Evolutionary conservation across 2,888 invertebrate species (phyloP), one percentile per base, ranked within the genome.

Genomic region (Pammene fasciana): DNA sequence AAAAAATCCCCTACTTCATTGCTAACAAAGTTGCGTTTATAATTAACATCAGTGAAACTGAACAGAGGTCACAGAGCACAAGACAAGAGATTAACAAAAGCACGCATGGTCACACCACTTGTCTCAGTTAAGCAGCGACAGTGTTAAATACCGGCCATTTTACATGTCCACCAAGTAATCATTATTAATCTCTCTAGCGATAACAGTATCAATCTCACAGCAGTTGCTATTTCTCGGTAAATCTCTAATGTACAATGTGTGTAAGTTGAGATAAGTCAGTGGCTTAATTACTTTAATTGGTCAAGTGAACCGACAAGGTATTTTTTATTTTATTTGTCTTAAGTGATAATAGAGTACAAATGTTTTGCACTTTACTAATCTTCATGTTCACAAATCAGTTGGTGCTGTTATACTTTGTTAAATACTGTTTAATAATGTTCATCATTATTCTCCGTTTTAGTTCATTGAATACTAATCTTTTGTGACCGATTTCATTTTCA

Each of bases 91-190:
- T 50, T 52, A 73, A 67, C 48, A 60, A 62, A 52, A 36, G 71
- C 65, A 70, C 57, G 55, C 48, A 71, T 67, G 67, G 72, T 74
- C 70, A 60, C 46, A 45, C 73, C 76, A 75, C 75, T 75, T 75
- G 68, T 71, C 67, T 72, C 74, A 71, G 75, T 76, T 72, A 71
- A 74, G 67, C 71, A 67, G 74, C 73, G 75, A 74, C 73, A 72
- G 72, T 71, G 71, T 66, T 65, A 67, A 67, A 67, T 62, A 60
- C 54, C 55, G 54, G 48, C 60, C 70, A 70, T 71, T 60, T 68
- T 16, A 62, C 60, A 70, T 71, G 72, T 55, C 65, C 71, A 48
- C 65, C 55, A 16, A 48, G 66, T 54, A 71, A 68, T 66, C 55
- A 54, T n/a, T 65, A 52, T 70, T 56, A 64, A 70, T 70, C 65